Conservation (phyloP, 2,888 invertebrate species). For the Oxytorus armatus region DNA sequence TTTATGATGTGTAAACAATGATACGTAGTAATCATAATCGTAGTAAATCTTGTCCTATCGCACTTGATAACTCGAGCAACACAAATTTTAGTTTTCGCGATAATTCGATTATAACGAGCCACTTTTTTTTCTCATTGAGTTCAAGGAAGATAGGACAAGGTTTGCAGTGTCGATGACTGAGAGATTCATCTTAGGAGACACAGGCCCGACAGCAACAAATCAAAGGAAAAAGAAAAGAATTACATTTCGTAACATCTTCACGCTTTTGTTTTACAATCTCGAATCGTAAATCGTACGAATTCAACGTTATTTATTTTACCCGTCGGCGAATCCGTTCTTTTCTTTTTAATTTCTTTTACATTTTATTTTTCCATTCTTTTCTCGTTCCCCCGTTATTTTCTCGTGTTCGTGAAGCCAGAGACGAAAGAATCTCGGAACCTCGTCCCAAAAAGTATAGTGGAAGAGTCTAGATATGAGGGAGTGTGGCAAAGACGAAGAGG, state of each 20-base stretch:
- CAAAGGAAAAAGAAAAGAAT: conserved; percentile 23
- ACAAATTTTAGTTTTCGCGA: not conserved
- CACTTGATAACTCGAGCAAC: no score
- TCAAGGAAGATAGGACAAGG: no score
- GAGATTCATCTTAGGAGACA: not conserved
- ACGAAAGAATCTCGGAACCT: conserved; percentile 2
- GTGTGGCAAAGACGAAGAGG: conserved; percentile 22
- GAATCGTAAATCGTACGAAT: conserved; percentile 45
- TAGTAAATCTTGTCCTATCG: no score
- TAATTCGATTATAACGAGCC: not conserved
- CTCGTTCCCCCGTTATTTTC: conserved; percentile 6
- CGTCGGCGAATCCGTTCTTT: conserved; percentile 15
- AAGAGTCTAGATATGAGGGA: conserved; percentile 27
- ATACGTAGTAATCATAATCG: no score
- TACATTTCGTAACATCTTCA: conserved; percentile 12
- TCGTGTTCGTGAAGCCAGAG: not conserved
- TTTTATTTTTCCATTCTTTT: conserved; percentile 22
- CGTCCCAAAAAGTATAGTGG: conserved; percentile 19
- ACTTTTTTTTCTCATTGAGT: not conserved
- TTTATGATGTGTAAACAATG: no score
- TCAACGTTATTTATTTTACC: conserved; percentile 45
- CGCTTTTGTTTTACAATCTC: conserved; percentile 38
- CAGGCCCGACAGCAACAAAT: conserved; percentile 14
- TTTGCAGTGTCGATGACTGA: no score
- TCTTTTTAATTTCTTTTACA: no score